phyloP scores from a whole-genome alignment of 2,797 vertebrate genomes.

The Etheostoma nigrum region DNA sequence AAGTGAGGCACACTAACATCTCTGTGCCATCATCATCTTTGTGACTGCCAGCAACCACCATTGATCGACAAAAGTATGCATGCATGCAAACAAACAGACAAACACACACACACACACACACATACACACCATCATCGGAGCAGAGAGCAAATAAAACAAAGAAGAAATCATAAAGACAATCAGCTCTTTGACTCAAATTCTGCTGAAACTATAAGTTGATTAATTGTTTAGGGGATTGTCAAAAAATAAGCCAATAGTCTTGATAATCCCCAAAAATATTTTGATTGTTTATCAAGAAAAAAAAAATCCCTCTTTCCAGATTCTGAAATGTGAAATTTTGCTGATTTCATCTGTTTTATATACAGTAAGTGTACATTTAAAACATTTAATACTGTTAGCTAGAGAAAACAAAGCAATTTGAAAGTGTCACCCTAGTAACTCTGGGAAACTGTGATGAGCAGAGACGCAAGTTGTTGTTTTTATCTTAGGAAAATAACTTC shows the following conservation, averaged over 20 bases:
- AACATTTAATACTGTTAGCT: slow-evolving; percentile 15
- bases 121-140: slow-evolving; percentile 12
- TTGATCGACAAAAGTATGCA: slow-evolving; percentile 92
- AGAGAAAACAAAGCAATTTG: slow-evolving; percentile 23
- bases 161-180: slow-evolving; percentile 7
- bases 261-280: neutral
- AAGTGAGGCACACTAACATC: slow-evolving; percentile 98
- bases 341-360: neutral
- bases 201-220: slow-evolving; percentile 15
- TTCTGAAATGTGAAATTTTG: slow-evolving; percentile 7
- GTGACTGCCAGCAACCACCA: slow-evolving; percentile 90
- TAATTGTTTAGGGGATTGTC: neutral
- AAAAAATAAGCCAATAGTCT: slow-evolving; percentile 19
- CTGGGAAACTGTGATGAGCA: slow-evolving; percentile 13
- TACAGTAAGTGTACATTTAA: slow-evolving; percentile 3
- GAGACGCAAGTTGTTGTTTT: neutral
- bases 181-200: slow-evolving; percentile 1
- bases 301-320: slow-evolving; percentile 8
- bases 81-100: slow-evolving; percentile 73
- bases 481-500: neutral
- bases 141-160: slow-evolving; percentile 35
- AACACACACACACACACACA: slow-evolving; percentile 35
- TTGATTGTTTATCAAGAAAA: slow-evolving; percentile 16
- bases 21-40: slow-evolving; percentile 95
- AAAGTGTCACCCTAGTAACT: slow-evolving; percentile 1